Evolutionary conservation across 2,113 vertebrate genomes (phyloP).

Genomic region (Geococcyx californianus): DNA sequence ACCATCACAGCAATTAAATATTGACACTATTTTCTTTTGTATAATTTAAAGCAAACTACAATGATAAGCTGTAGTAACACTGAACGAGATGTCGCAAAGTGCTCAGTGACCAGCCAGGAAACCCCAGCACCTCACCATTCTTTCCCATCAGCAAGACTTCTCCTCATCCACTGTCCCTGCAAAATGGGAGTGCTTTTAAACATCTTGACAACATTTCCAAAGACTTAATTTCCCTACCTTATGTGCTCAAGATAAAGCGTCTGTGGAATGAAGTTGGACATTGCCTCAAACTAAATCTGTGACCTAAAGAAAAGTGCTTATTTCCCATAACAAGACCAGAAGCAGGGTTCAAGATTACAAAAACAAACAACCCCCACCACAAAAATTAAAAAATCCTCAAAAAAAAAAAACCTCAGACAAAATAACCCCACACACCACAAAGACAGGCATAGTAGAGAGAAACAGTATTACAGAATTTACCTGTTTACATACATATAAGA

Average conservation of each 20-base stretch:
- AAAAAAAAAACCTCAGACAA: no score
- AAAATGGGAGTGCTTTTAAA: background rate
- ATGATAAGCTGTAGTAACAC: background rate
- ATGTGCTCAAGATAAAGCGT: background rate
- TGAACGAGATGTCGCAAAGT: background rate
- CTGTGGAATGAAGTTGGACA: background rate
- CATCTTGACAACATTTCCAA: background rate
- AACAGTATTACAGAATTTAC: background rate
- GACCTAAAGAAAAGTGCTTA: background rate
- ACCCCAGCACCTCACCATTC: background rate
- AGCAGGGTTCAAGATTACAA: fast-evolving
- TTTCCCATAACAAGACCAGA: background rate
- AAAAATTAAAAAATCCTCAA: no score
- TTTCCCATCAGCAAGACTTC: background rate
- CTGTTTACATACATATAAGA: background rate
- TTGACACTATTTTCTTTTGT: background rate
- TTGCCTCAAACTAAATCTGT: background rate
- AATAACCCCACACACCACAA: background rate
- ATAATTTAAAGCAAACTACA: background rate
- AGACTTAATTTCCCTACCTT: background rate
- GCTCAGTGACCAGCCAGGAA: background rate
- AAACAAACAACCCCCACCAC: no score
- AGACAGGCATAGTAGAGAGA: background rate
- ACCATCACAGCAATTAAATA: background rate
- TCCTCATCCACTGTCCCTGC: background rate